These are phyloP conservation scores for Microplitis mediator DNA, from an alignment of 1,140 invertebrate genomes.

Conservation along the genomic window DNA sequence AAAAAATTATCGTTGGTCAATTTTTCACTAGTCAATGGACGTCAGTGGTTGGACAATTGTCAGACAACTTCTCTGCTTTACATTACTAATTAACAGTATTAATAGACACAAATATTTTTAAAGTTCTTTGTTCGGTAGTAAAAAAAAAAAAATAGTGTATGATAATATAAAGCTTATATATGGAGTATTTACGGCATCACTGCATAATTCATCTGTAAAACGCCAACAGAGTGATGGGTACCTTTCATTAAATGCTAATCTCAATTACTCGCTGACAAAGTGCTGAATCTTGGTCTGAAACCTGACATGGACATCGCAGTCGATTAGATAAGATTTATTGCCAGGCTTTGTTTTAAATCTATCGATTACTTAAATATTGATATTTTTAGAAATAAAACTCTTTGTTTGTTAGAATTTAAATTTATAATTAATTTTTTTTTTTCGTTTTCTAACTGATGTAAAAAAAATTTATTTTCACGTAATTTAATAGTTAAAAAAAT, in stretches of 20 bases:
- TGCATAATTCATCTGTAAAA: constrained; percentile 17
- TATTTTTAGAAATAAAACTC: too few relatives aligned
- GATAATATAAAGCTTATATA: neutral
- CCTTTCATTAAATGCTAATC: constrained; percentile 19
- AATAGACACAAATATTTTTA: too few relatives aligned
- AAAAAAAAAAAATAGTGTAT: neutral
- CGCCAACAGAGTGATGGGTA: neutral
- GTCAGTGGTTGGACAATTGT: neutral
- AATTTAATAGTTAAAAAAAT: too few relatives aligned
- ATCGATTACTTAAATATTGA: too few relatives aligned
- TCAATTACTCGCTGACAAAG: constrained; percentile 12
- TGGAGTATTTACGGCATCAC: neutral
- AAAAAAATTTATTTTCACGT: too few relatives aligned
- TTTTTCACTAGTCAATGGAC: neutral
- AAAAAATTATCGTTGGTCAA: too few relatives aligned
- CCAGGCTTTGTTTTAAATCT: neutral
- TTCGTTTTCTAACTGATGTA: too few relatives aligned
- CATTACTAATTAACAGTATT: too few relatives aligned
- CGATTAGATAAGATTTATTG: neutral
- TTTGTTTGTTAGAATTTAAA: too few relatives aligned
- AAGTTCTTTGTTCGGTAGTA: too few relatives aligned
- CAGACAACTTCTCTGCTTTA: neutral
- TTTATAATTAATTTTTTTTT: too few relatives aligned
- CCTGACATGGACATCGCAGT: neutral
- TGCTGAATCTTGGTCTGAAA: constrained; percentile 1